phyloP scores from a whole-genome alignment of 2,888 invertebrate genomes.

The Agrotis exclamationis region DNA sequence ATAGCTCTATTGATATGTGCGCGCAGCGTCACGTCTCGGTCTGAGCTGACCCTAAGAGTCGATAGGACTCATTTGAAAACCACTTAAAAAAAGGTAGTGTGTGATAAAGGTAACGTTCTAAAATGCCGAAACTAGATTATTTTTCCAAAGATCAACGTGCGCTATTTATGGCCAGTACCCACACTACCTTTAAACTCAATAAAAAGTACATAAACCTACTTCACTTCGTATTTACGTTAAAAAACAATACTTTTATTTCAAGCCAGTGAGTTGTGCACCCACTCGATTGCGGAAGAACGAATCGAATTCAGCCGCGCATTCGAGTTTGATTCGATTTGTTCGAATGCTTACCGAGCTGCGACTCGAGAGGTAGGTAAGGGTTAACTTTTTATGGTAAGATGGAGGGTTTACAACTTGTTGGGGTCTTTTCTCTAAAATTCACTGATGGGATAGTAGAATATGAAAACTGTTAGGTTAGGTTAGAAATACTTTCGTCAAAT shows the following conservation, averaged over 20 bases:
- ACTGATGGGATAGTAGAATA: neutral
- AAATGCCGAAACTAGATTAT: no score
- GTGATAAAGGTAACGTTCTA: no score
- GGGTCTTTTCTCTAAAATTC: neutral
- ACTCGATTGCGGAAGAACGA: slow-evolving; percentile 34
- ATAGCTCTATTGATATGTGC: no score
- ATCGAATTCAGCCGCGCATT: slow-evolving; percentile 48
- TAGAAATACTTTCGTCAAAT: no score
- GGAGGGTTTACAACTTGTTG: neutral
- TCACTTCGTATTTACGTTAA: slow-evolving; percentile 1
- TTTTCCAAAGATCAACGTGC: no score
- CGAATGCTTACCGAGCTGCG: slow-evolving; percentile 29
- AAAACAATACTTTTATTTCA: slow-evolving; percentile 46
- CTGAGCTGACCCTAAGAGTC: no score
- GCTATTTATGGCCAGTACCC: no score
- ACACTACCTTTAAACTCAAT: slow-evolving; percentile 11
- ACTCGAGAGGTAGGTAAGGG: slow-evolving; percentile 21
- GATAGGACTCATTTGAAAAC: no score
- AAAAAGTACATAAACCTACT: neutral
- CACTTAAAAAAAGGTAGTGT: no score
- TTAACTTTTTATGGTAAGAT: slow-evolving; percentile 10
- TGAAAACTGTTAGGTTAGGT: no score
- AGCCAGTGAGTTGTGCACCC: slow-evolving; percentile 27
- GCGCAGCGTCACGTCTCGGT: no score
- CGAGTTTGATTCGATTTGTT: slow-evolving; percentile 54